Evolutionary conservation across 2,113 vertebrate genomes (phyloP).

Genomic region (Struthidea cinerea): DNA sequence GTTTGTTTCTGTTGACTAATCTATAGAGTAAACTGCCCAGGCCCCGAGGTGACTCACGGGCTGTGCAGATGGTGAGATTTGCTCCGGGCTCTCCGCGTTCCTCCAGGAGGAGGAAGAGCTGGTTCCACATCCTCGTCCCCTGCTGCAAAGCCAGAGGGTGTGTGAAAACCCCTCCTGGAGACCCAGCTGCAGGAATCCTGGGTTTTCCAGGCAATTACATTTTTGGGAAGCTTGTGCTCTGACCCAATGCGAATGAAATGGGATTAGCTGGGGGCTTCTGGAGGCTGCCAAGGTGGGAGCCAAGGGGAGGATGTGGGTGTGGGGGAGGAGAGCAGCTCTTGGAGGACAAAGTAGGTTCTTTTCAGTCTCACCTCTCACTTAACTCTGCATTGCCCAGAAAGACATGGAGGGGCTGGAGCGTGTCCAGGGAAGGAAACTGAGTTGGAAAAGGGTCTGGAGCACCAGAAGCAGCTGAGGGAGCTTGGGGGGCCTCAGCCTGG

Average conservation of each 20-base stretch:
- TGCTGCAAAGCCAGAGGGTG: constrained; percentile 30
- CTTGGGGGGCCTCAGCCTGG: background rate
- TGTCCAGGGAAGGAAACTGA: background rate
- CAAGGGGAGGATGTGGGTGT: background rate
- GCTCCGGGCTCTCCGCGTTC: background rate
- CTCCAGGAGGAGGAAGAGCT: constrained; percentile 20
- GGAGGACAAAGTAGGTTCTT: background rate
- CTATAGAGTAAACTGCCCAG: background rate
- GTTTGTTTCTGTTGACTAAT: constrained; percentile 51
- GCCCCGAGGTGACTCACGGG: constrained; percentile 52
- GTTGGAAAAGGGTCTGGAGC: background rate
- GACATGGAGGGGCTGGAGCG: rapidly evolving
- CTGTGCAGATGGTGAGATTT: constrained; percentile 60
- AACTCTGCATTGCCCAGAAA: background rate
- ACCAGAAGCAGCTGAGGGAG: background rate
- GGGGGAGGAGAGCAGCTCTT: background rate
- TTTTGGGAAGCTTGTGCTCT: constrained; percentile 34
- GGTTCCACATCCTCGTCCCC: background rate
- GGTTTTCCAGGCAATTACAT: background rate
- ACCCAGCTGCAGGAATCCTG: constrained; percentile 6
- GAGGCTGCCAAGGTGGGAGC: background rate
- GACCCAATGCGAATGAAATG: background rate
- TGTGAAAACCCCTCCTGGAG: constrained; percentile 65
- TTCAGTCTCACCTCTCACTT: background rate
- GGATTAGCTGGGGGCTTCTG: background rate